Evolutionary conservation across 1,140 invertebrate genomes (phyloP), one percentile per base, ranked within the genome.

Genomic region (Orchestia grillus): DNA sequence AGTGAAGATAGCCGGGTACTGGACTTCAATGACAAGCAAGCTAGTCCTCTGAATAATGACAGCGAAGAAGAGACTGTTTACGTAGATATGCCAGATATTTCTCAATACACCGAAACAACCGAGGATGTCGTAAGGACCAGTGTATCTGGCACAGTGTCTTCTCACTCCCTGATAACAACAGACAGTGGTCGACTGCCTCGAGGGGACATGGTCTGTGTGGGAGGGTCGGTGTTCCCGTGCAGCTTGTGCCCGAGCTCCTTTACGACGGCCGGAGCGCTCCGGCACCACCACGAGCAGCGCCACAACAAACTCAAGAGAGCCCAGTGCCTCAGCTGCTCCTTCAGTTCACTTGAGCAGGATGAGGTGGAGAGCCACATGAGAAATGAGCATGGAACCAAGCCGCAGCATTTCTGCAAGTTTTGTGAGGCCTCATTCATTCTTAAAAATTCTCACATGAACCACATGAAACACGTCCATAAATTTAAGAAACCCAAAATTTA

Each of bases 361-460:
- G 44, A n/a, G 11, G 92, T 94, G 45, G 92, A 94, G 40, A 19
- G 47, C 43, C 92, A 94, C 44, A 94, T 94, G 92, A 94, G 44
- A 36, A n/a, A 94, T 28, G 92, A 44, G n/a, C 92, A 94, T 40
- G 44, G 47, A 47, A n/a, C 40, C 11, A 4, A 42, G 43, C 40
- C 43, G 43, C 92, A 94, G 44, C 44, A 94, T 94, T 94, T 47
- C 95, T 96, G 96, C 96, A 96, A 96, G 15, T 45, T 96, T 28
- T 96, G 96, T 95, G 96, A 96, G 28, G 96, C 87, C 42, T 95
- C 95, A 44, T 96, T 96, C 96, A 96, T 96, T 23, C 47, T 96
- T 8, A 96, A 90, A 42, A 96, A 91, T 62, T 96, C 96, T 43
- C 77, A 96, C 43, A 87, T 95, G 53, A 96, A 95, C 87, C 96